Evolutionary conservation across 2,113 vertebrate species (phyloP).

Genomic region (Marmota flaviventris): DNA sequence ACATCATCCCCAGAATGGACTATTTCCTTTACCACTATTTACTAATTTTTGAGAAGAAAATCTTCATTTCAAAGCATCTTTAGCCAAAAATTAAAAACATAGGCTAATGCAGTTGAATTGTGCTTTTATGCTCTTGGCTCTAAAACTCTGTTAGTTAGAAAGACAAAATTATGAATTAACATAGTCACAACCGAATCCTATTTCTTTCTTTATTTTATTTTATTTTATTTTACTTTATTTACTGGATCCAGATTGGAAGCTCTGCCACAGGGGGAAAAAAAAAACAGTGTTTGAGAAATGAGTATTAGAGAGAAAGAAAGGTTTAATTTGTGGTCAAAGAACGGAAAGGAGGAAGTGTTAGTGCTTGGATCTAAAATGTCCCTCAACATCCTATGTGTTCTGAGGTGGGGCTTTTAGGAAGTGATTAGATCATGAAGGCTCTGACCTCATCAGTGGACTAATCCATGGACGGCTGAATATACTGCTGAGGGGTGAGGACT

Average conservation of each 20-base stretch:
- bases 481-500: background rate
- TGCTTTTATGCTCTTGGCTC: background rate
- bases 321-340: background rate
- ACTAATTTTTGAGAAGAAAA: background rate
- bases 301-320: background rate
- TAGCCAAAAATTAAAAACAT: background rate
- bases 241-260: background rate
- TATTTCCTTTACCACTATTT: background rate
- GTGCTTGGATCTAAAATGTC: background rate
- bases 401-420: background rate
- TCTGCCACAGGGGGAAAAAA: background rate
- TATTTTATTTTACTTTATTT: background rate
- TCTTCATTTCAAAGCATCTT: conserved; percentile 14
- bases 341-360: background rate
- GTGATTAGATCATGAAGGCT: background rate
- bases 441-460: background rate
- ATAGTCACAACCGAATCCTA: background rate
- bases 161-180: background rate
- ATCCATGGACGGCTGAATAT: background rate
- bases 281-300: background rate
- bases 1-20: background rate
- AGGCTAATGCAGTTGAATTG: background rate
- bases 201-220: background rate
- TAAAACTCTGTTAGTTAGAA: background rate
- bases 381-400: background rate